Base-by-base conservation (phyloP, 2,113 vertebrate species). In the Hiodon tergisus region DNA sequence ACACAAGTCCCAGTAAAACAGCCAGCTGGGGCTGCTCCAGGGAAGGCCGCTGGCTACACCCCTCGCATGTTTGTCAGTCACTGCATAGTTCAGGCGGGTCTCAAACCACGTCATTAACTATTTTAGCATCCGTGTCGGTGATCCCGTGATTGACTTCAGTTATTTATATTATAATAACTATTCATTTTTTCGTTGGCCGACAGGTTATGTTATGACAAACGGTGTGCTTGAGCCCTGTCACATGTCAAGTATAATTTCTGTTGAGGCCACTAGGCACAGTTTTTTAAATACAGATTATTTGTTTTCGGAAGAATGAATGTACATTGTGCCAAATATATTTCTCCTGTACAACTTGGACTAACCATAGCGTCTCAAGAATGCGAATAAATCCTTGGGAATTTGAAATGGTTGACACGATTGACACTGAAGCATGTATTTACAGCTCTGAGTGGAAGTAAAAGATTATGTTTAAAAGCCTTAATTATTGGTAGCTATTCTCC, bases 51-150 rank as follows among this genome's bases (percentile, higher is more conserved):
- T 60, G 48, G 55, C 65, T 46, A 1, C 51, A 16, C 5, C 52
- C 16, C 62, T 8, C 53, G 47, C 55, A 68, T 47, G 57, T 51
- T n/a, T 16, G 52, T 14, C 11, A 57, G 63, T 73, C 47, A 51
- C 16, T 66, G 13, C 70, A 46, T 61, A 60, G 72, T 69, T 77
- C 62, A 55, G n/a, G 52, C 62, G 6, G 51, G 51, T 14, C 58
- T 57, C 74, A 61, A 52, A 57, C 55, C 13, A 63, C 69, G 16
- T 31, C 57, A 59, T 72, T 57, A 77, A 59, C 69, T 48, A 71
- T 57, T 67, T 77, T 67, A 14, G 54, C 8, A 48, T n/a, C 67
- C 61, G 54, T 11, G 53, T 47, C 53, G 31, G 5, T 59, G 4
- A 47, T 57, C 52, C 59, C 47, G 54, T 67, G 69, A 57, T 46